phyloP scores from a whole-genome alignment of 2,797 vertebrate species.

The Diplodus puntazzo region DNA sequence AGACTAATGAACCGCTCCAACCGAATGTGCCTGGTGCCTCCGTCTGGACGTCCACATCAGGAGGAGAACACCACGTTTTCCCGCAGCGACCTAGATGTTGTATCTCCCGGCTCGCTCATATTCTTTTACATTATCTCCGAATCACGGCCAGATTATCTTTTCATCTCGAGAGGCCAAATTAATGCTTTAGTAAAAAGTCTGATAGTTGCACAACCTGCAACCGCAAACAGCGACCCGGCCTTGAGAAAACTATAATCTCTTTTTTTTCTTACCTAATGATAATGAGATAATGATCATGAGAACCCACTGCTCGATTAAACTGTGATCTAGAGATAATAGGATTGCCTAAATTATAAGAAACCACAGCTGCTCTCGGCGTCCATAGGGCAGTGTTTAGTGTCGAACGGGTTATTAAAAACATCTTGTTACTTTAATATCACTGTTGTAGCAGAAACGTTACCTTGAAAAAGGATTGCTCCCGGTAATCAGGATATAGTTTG shows the following conservation, averaged over 20 bases:
- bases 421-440: conserved; percentile 28
- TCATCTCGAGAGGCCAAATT: background rate
- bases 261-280: conserved; percentile 23
- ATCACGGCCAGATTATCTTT: background rate
- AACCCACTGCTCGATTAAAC: conserved; percentile 45
- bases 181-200: background rate
- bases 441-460: conserved; percentile 29
- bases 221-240: conserved; percentile 26
- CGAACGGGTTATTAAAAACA: conserved; percentile 38
- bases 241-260: conserved; percentile 19
- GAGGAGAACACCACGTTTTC: background rate
- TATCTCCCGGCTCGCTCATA: background rate
- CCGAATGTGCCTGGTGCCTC: background rate
- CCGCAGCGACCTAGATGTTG: conserved; percentile 20
- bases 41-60: background rate
- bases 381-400: conserved; percentile 5
- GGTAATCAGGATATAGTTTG: conserved; percentile 51
- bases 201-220: background rate
- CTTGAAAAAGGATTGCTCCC: conserved; percentile 27
- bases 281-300: conserved; percentile 32
- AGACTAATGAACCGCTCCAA: background rate
- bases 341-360: conserved; percentile 41
- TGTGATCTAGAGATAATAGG: conserved; percentile 42
- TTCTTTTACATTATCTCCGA: background rate
- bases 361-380: conserved; percentile 36